A percentile compares a stretch with the other conserved stretches of the same genome.
phyloP scores from a whole-genome alignment of 2,888 invertebrate genomes.

The Malachius bipustulatus region DNA sequence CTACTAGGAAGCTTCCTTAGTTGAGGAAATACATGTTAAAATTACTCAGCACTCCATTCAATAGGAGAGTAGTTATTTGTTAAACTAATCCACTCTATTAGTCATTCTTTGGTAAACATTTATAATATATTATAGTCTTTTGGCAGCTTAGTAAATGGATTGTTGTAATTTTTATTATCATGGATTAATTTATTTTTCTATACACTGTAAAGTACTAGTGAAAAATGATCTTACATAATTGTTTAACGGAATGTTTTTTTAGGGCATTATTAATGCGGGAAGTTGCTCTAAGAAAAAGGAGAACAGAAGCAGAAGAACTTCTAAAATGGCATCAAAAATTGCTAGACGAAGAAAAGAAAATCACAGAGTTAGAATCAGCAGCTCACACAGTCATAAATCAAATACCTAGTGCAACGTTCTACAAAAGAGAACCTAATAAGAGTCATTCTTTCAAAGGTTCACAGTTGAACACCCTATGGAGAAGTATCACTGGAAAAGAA shows the following conservation, averaged over 20 bases:
- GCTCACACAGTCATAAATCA: constrained; percentile 30
- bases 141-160: too few relatives aligned
- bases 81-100: constrained; percentile 21
- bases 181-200: too few relatives aligned
- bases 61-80: constrained; percentile 23
- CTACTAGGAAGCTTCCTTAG: constrained; percentile 31
- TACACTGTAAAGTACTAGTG: too few relatives aligned
- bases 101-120: constrained; percentile 17
- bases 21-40: constrained; percentile 32
- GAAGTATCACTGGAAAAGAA: constrained; percentile 35
- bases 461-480: constrained; percentile 39
- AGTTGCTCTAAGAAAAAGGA: constrained; percentile 37
- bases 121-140: too few relatives aligned
- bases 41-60: constrained; percentile 31
- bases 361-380: constrained; percentile 39
- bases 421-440: constrained; percentile 6
- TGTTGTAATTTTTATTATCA: too few relatives aligned
- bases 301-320: constrained; percentile 40
- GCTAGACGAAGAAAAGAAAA: constrained; percentile 41
- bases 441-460: constrained; percentile 28
- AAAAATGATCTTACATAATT: too few relatives aligned
- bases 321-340: constrained; percentile 43
- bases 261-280: constrained; percentile 39
- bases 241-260: too few relatives aligned
- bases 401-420: constrained; percentile 19